Evolutionary conservation across 2,797 vertebrate species (phyloP).

Genomic region (Neostethus bicornis): DNA sequence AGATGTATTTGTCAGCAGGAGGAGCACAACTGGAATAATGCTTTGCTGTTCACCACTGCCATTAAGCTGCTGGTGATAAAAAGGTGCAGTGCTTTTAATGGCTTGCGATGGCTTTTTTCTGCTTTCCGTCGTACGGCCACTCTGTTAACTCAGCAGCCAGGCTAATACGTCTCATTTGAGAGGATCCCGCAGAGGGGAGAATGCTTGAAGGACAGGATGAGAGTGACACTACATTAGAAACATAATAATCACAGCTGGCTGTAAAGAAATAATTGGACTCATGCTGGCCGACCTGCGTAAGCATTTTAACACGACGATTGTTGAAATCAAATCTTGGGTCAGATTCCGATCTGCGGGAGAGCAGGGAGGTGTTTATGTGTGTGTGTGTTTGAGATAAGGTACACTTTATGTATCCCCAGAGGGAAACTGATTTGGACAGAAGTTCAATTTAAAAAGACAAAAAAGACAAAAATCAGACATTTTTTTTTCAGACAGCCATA

Average conservation of each 20-base stretch:
- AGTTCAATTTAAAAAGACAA: too few species aligned
- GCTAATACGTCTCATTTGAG: conserved; percentile 73
- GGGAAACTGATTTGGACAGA: too few species aligned
- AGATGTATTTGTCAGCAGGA: conserved; percentile 59
- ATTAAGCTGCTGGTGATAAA: conserved; percentile 71
- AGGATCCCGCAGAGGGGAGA: conserved; percentile 65
- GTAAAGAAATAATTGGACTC: conserved; percentile 77
- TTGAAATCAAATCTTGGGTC: conserved; percentile 61
- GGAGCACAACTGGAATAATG: conserved; percentile 57
- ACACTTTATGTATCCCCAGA: too few species aligned
- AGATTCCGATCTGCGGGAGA: conserved; percentile 43
- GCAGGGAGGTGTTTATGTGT: conserved; percentile 15
- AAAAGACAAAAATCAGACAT: too few species aligned
- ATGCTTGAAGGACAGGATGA: conserved; percentile 71
- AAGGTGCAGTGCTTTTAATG: conserved; percentile 74
- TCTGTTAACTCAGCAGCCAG: conserved; percentile 73
- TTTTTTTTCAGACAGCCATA: too few species aligned
- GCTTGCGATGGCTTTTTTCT: conserved; percentile 49
- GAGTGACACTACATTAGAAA: conserved; percentile 77
- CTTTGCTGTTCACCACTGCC: conserved; percentile 67
- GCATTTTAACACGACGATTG: conserved; percentile 62
- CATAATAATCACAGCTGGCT: conserved; percentile 79
- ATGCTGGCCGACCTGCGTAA: conserved; percentile 71
- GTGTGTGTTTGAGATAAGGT: too few species aligned
- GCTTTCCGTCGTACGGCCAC: conserved; percentile 52